Conservation (phyloP, 1,140 invertebrate genomes). For the Ruditapes philippinarum region DNA sequence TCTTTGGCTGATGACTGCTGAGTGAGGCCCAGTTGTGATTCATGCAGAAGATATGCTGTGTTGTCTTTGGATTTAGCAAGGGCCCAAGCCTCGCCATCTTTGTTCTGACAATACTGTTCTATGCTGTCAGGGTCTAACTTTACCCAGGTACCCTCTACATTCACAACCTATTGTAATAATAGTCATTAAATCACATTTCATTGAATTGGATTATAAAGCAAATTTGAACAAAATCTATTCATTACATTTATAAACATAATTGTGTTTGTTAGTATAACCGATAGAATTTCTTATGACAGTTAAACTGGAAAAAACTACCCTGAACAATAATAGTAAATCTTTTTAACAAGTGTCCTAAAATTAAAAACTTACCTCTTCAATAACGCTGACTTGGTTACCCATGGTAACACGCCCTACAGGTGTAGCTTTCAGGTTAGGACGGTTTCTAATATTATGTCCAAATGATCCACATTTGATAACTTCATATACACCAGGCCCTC, state of each 20-base stretch:
- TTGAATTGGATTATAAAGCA: neutral
- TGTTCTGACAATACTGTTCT: slow-evolving; percentile 91
- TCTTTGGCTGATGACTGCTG: slow-evolving; percentile 73
- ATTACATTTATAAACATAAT: too few relatives aligned
- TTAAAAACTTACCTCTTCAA: slow-evolving; percentile 90
- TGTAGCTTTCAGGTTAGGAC: slow-evolving; percentile 91
- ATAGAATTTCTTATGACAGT: too few relatives aligned
- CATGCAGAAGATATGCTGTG: slow-evolving; percentile 91
- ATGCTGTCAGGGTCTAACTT: slow-evolving; percentile 92
- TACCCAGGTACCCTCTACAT: slow-evolving; percentile 98
- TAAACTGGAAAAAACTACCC: too few relatives aligned
- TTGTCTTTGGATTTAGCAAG: slow-evolving; percentile 91
- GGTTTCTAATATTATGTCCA: slow-evolving; percentile 93
- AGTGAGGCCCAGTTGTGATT: slow-evolving; percentile 84
- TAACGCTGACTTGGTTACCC: slow-evolving; percentile 91
- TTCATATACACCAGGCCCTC: slow-evolving; percentile 88
- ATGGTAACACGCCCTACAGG: slow-evolving; percentile 92
- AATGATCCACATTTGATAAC: slow-evolving; percentile 94
- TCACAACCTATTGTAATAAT: slow-evolving; percentile 91
- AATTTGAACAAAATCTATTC: too few relatives aligned
- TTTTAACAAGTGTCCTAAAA: too few relatives aligned
- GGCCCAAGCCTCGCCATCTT: slow-evolving; percentile 92
- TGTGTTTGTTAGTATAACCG: too few relatives aligned
- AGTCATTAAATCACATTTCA: neutral
- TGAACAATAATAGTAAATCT: too few relatives aligned